Percentiles rank a stretch among this genome's conserved stretches.
Evolutionary conservation across 2,888 invertebrate species (phyloP).

Genomic region (Tenthredo amoena): DNA sequence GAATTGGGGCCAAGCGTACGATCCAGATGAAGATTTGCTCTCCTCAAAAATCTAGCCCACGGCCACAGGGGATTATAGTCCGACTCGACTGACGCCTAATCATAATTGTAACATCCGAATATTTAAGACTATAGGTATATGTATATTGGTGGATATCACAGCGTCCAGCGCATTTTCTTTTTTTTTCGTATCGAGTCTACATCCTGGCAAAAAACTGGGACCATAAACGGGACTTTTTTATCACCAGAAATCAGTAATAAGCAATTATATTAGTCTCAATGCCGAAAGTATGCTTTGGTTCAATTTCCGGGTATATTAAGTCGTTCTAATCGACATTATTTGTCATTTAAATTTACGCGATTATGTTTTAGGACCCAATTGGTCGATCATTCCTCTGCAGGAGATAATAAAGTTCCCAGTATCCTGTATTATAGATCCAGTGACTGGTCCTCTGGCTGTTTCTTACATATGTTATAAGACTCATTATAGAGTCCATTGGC

Average conservation of each 20-base stretch:
- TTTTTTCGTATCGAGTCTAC: neutral
- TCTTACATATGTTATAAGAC: neutral
- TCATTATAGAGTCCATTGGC: conserved; percentile 3
- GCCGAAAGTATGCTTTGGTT: neutral
- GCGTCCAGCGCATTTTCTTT: neutral
- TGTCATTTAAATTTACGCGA: conserved; percentile 13
- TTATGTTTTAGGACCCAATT: conserved; percentile 33
- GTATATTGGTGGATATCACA: neutral
- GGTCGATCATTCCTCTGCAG: neutral
- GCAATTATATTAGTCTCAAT: conserved; percentile 10
- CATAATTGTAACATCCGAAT: conserved; percentile 25
- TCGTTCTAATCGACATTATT: conserved; percentile 9
- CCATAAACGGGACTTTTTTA: neutral
- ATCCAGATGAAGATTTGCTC: conserved; percentile 42
- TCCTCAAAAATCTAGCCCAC: conserved; percentile 22
- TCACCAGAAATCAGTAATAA: conserved; percentile 7
- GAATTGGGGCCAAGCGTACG: conserved; percentile 23
- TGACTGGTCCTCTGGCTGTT: neutral
- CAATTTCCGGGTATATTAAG: conserved; percentile 38
- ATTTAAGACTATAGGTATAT: neutral
- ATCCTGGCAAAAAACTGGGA: neutral
- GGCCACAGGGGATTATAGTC: conserved; percentile 28
- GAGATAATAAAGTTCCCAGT: conserved; percentile 10
- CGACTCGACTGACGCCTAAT: conserved; percentile 34
- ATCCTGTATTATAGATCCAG: neutral